Evolutionary conservation across 2,888 invertebrate genomes (phyloP), one percentile per base, ranked within the genome.

Genomic region (Bombylius major): DNA sequence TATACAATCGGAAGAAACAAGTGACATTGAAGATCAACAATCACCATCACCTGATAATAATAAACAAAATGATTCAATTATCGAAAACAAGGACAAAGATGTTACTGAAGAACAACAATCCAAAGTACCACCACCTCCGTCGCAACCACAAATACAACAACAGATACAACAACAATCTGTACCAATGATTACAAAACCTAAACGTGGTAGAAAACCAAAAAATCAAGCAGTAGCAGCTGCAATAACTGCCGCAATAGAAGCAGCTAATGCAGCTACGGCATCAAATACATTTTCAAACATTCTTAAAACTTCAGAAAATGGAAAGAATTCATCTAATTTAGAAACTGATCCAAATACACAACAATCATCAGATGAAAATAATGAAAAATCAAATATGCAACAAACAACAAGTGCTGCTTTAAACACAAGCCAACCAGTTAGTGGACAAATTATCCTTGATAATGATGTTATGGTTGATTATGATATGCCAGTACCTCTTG

Each of bases 1-100:
- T 65, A 78, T 88, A 56, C 83, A 82, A 1, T 78, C 79, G 57
- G 76, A 77, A 0, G 68, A 67, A 53, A 65, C 65, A 59, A 57
- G 62, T 55, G 57, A 59, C 58, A 61, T 62, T 50, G 57, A 61
- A 56, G 59, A 61, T 44, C 45, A 62, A 56, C 23, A 23, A 23
- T 23, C 23, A 23, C 23, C 23, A 23, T 51, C 54, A 50, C 56
- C 61, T 61, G 68, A 71, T 55, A 62, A 61, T 39, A 60, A 57
- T 45, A 62, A 63, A 47, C 63, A 63, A 64, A 60, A 73, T 65
- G 66, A 77, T 71, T 63, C 48, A 65, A 8, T 4, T 8, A 11
- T 42, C 5, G 39, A 42, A 42, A 23, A 23, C 23, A 23, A 23
- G 23, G 23, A 23, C 23, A 23, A 23, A 23, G 14, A 14, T n/a